Conservation (phyloP, 1,140 invertebrate species). For the Dendrolimus kikuchii region DNA sequence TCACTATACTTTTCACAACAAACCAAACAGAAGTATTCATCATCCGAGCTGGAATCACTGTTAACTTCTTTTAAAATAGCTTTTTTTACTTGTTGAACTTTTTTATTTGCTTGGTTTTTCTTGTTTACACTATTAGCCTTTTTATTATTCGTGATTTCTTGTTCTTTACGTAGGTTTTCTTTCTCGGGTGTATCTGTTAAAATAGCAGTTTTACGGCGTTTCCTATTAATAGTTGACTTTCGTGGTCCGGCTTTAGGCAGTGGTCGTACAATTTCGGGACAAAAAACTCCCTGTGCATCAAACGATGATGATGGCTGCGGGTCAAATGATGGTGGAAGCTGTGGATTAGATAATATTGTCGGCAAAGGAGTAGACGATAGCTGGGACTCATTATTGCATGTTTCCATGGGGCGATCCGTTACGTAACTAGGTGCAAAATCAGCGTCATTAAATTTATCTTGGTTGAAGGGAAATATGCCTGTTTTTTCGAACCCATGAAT, state of each 20-base stretch:
- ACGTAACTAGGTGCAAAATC: slow-evolving; percentile 17
- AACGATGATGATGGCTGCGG: slow-evolving; percentile 9
- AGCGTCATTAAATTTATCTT: slow-evolving; percentile 21
- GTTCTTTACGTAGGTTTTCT: slow-evolving; percentile 19
- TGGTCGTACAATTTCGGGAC: slow-evolving; percentile 19
- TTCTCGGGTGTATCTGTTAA: slow-evolving; percentile 22
- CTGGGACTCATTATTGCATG: slow-evolving; percentile 1
- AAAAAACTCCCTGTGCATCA: too few relatives aligned
- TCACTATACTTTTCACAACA: too few relatives aligned
- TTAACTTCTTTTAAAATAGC: too few relatives aligned
- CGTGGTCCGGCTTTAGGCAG: slow-evolving; percentile 16
- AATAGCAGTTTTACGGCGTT: slow-evolving; percentile 17
- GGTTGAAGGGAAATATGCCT: slow-evolving; percentile 15
- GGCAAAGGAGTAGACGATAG: neutral
- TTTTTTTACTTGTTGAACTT: too few relatives aligned
- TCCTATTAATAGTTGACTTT: slow-evolving; percentile 9
- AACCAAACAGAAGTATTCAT: too few relatives aligned
- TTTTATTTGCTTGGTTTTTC: slow-evolving; percentile 10
- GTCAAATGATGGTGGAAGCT: neutral
- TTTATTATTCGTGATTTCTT: slow-evolving; percentile 8
- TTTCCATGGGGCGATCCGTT: slow-evolving; percentile 12
- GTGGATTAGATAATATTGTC: neutral
- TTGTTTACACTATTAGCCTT: neutral
- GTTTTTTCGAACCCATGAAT: slow-evolving; percentile 17
- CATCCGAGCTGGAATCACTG: too few relatives aligned